phyloP scores from a whole-genome alignment of 2,797 vertebrate genomes.

The Tapirus indicus region DNA sequence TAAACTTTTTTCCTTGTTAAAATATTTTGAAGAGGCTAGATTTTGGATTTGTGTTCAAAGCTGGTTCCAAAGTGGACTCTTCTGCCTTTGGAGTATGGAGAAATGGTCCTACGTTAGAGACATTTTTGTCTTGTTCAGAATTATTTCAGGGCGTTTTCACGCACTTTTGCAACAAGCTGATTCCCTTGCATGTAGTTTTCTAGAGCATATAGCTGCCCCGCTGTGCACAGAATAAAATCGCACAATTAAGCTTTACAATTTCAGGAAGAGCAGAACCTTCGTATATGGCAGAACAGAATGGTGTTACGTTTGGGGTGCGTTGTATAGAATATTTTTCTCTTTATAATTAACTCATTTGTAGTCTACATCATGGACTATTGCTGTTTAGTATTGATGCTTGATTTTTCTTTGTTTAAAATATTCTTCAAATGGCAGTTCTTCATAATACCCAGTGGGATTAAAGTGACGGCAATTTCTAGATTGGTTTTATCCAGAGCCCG shows the following conservation, averaged over 20 bases:
- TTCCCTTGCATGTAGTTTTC: constrained; percentile 65
- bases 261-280: constrained; percentile 54
- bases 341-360: constrained; percentile 33
- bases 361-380: constrained; percentile 4
- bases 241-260: constrained; percentile 71
- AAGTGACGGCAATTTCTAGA: background rate
- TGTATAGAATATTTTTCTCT: constrained; percentile 46
- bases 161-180: constrained; percentile 77
- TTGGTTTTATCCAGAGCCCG: background rate
- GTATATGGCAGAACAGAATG: constrained; percentile 57
- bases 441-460: background rate
- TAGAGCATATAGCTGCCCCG: constrained; percentile 78
- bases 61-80: constrained; percentile 13
- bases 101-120: constrained; percentile 28
- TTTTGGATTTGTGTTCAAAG: constrained; percentile 46
- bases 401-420: constrained; percentile 41
- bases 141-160: constrained; percentile 79
- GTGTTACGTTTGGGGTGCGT: constrained; percentile 32
- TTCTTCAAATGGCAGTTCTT: background rate
- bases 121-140: constrained; percentile 73
- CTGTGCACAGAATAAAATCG: constrained; percentile 74
- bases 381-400: background rate
- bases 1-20: constrained; percentile 5
- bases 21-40: constrained; percentile 64
- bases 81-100: constrained; percentile 69